phyloP scores from a whole-genome alignment of 2,113 vertebrate genomes.

The Sturnira hondurensis region DNA sequence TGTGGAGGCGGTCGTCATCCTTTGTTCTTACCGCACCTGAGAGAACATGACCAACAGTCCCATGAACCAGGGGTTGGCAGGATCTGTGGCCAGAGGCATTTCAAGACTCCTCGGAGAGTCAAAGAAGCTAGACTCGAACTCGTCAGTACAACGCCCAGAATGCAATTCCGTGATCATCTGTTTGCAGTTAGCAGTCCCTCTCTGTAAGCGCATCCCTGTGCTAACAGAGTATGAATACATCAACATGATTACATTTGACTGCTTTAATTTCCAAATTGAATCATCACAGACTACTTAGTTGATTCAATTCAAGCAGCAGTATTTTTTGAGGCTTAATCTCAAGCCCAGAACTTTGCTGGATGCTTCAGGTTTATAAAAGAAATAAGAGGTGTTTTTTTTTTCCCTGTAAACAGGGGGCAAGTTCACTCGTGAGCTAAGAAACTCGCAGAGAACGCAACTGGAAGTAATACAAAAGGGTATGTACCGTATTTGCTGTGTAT shows the following conservation, averaged over 20 bases:
- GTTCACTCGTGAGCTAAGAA: background rate
- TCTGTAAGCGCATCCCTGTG: background rate
- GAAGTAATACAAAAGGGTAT: background rate
- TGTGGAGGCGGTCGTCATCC: too few relatives aligned
- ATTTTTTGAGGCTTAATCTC: background rate
- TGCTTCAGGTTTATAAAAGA: background rate
- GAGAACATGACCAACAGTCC: background rate
- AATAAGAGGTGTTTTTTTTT: background rate
- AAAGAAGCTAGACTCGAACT: background rate
- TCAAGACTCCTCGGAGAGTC: background rate
- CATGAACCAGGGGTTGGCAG: background rate
- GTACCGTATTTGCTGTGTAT: too few relatives aligned
- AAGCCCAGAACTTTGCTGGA: background rate
- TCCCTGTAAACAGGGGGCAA: background rate
- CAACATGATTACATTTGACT: background rate
- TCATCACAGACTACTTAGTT: background rate
- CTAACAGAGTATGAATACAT: background rate
- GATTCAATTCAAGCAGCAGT: background rate
- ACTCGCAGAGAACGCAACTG: background rate
- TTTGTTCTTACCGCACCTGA: background rate
- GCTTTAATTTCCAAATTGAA: background rate
- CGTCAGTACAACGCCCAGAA: background rate
- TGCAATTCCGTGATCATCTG: background rate
- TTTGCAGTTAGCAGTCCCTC: background rate
- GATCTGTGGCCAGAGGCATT: background rate